A percentile compares a stretch with the other conserved stretches of the same genome.
Evolutionary conservation across 2,888 invertebrate genomes (phyloP).

Genomic region (Galerucella nymphaeae): DNA sequence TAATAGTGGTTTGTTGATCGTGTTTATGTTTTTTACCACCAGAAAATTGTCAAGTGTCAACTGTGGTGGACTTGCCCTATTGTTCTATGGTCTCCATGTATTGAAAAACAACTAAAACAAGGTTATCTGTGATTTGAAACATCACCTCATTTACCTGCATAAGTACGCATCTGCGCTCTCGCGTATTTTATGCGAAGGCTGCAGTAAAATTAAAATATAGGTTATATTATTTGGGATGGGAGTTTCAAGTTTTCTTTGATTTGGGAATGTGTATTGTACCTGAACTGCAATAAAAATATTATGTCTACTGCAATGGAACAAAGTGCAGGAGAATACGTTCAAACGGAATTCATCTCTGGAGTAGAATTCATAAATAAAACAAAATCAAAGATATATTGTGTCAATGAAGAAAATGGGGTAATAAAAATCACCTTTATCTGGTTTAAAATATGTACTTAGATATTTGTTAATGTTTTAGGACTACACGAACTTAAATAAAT

Average conservation of each 20-base stretch:
- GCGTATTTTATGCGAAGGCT: neutral
- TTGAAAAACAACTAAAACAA: too few relatives aligned
- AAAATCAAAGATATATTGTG: slow-evolving; percentile 18
- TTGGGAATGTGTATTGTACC: slow-evolving; percentile 18
- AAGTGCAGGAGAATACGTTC: slow-evolving; percentile 25
- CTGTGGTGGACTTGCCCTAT: too few relatives aligned
- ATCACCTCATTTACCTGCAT: too few relatives aligned
- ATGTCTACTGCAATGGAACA: slow-evolving; percentile 23
- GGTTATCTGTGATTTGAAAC: too few relatives aligned
- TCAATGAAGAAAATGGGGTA: slow-evolving; percentile 17
- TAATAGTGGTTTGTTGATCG: too few relatives aligned
- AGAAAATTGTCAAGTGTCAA: too few relatives aligned
- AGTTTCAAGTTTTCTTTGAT: slow-evolving; percentile 27
- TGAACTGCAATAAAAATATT: slow-evolving; percentile 10
- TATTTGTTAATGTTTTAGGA: slow-evolving; percentile 28
- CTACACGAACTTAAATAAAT: slow-evolving; percentile 21
- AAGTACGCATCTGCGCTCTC: slow-evolving; percentile 5
- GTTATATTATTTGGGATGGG: slow-evolving; percentile 15
- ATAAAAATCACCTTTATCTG: neutral
- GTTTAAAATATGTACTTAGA: slow-evolving; percentile 4
- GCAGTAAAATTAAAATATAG: slow-evolving; percentile 1
- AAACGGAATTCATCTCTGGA: slow-evolving; percentile 26
- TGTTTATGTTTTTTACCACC: too few relatives aligned
- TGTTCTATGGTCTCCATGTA: too few relatives aligned
- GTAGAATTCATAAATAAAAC: slow-evolving; percentile 22